These are phyloP conservation scores for Morbakka virulenta DNA, from an alignment of 30 jellyfish, hydroid and myxozoan species.

Conservation along the genomic window DNA sequence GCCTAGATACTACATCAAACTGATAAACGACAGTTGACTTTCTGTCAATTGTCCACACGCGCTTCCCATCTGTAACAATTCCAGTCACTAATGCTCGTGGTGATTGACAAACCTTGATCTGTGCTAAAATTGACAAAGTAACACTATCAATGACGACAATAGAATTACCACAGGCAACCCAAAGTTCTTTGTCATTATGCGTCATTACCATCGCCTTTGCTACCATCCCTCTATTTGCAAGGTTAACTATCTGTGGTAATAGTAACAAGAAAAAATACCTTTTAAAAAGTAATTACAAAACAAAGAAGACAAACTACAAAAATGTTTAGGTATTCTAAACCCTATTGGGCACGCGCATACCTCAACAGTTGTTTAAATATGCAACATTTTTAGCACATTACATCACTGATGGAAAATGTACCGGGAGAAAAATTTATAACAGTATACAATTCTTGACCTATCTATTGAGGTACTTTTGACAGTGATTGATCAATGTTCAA, in stretches of 20 bases:
- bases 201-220: conserved; percentile 79
- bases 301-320: too few species aligned
- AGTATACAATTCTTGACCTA: too few species aligned
- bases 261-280: too few species aligned
- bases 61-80: conserved; percentile 53
- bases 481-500: too few species aligned
- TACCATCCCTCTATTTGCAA: conserved; percentile 71
- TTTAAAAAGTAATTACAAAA: too few species aligned
- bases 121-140: conserved; percentile 32
- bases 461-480: too few species aligned
- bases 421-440: too few species aligned
- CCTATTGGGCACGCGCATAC: too few species aligned
- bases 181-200: conserved; percentile 45
- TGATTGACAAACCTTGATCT: conserved; percentile 37
- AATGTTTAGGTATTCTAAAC: too few species aligned
- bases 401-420: too few species aligned
- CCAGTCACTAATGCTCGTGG: conserved; percentile 51
- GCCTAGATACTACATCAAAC: conserved; percentile 74
- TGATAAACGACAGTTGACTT: conserved; percentile 60
- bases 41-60: conserved; percentile 71
- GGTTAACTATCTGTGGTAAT: conserved; percentile 49
- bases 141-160: conserved; percentile 57
- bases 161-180: conserved; percentile 91
- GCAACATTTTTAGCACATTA: too few species aligned
- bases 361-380: too few species aligned